Evolutionary conservation across 2,888 invertebrate species (phyloP), one percentile per base, ranked within the genome.

Genomic region (Tenodera sinensis): DNA sequence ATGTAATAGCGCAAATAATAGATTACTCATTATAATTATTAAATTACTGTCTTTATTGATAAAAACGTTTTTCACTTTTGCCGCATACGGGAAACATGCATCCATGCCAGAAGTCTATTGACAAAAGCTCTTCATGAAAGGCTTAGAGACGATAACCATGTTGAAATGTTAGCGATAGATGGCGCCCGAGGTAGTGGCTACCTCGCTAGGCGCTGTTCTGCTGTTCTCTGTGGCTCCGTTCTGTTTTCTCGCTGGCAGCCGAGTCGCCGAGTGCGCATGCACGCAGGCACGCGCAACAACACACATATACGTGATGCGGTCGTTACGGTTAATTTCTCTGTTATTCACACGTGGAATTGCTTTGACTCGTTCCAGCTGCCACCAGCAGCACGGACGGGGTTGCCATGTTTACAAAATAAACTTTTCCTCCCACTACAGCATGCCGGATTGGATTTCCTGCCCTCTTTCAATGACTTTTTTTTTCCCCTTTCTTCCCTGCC

Each of bases 261-360:
- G 20, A 71, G 20, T 25, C 54, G 20, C 20, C 20, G 15, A 71
- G 54, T 25, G 54, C 54, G 54, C 54, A 71, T 71, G 54, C 20
- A 71, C 54, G 20, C 14, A 71, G 54, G 54, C 54, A 71, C 54
- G 54, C 54, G 54, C 54, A 71, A 20, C 54, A 20, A 71, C 54
- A 71, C 54, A 71, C 6, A 12, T 12, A 42, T 71, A 20, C 54
- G 54, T 71, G 54, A 84, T 87, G 34, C 42, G 83, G 34, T 25
- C 42, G 87, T 83, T 87, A 83, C 83, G 87, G 87, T 87, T 87
- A 87, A 87, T 87, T 87, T 83, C 87, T 54, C 54, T 42, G 81
- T 87, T 87, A 87, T 83, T 87, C 71, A 87, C 87, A 87, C 87
- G 87, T 87, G 83, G 82, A 87, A 87, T 82, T 83, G 87, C 83